These are phyloP conservation scores for Isoperla grammatica DNA, from an alignment of 2,888 invertebrate genomes.

Conservation along the genomic window DNA sequence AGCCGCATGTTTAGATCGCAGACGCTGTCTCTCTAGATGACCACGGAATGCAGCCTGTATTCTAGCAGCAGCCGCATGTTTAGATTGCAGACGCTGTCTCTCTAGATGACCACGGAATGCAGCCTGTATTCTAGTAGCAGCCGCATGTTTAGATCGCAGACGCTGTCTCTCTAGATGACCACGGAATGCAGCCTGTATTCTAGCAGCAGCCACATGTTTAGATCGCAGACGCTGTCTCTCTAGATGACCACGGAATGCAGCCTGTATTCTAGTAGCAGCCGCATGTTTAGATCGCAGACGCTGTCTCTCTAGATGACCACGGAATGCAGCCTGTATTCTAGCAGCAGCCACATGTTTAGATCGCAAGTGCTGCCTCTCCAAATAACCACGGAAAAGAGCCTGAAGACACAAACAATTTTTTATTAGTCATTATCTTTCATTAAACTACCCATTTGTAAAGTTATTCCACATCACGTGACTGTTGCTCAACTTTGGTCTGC, in stretches of 20 bases:
- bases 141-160: neutral
- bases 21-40: constrained; percentile 6
- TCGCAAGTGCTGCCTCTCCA: too few relatives aligned
- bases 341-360: too few relatives aligned
- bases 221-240: neutral
- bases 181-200: constrained; percentile 42
- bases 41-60: constrained; percentile 42
- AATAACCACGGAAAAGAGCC: too few relatives aligned
- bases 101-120: neutral
- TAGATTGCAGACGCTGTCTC: neutral
- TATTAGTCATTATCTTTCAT: too few relatives aligned
- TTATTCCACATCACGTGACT: too few relatives aligned
- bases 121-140: constrained; percentile 18
- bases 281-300: too few relatives aligned
- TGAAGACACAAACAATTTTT: too few relatives aligned
- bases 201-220: constrained; percentile 41
- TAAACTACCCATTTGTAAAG: too few relatives aligned
- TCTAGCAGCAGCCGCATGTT: constrained; percentile 41
- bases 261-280: constrained; percentile 15
- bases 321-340: too few relatives aligned
- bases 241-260: neutral
- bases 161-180: constrained; percentile 18
- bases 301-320: too few relatives aligned
- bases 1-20: neutral
- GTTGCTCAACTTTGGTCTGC: too few relatives aligned